Evolutionary conservation across 37 sponge, comb jelly and placozoan genomes (phyloP), one percentile per base, ranked within the genome.

Genomic region (Cladorhizidae sp.): DNA sequence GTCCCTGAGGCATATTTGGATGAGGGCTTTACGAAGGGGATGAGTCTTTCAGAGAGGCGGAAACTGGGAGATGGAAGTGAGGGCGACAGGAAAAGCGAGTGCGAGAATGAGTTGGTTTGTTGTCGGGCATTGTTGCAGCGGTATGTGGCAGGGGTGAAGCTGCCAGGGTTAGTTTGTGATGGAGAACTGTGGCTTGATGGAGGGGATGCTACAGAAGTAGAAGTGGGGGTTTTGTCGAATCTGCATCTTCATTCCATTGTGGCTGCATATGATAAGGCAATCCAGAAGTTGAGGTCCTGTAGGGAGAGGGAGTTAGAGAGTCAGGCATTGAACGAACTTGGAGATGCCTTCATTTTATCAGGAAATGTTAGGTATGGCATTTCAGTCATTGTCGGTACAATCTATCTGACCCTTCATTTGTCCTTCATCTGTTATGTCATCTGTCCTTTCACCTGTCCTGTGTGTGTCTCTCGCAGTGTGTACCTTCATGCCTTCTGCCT

Each of bases 261-360:
- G 7, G 40, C 42, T 2, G 61, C 76, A 36, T 87, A 87, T 39
- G 49, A 57, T 56, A 26, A 67, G 17, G 88, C 82, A 12, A 51
- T 86, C 18, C 59, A 54, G 26, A 36, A 20, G 42, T 77, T 95
- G 76, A 57, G 68, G 18, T 73, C 36, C 3, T 58, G 33, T 25
- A 63, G 68, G 40, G 70, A 85, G 65, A 78, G 39, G 33, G 81
- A 75, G 33, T 78, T 90, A 6, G 55, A 62, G 7, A 64, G 70
- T 0, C 83, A 86, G 64, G 86, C 85, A 32, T 75, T 95, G 73
- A 85, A 79, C 39, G 92, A 88, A 57, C 78, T 90, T 22, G 95
- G 89, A 9, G 76, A 87, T 33, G 61, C 88, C 18, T 52, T 70
- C 37, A 75, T 55, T 45, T 72, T 82, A 54, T 40, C 79, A 31